Base-by-base conservation (phyloP, 2,797 vertebrate genomes). In the Trematomus bernacchii region DNA sequence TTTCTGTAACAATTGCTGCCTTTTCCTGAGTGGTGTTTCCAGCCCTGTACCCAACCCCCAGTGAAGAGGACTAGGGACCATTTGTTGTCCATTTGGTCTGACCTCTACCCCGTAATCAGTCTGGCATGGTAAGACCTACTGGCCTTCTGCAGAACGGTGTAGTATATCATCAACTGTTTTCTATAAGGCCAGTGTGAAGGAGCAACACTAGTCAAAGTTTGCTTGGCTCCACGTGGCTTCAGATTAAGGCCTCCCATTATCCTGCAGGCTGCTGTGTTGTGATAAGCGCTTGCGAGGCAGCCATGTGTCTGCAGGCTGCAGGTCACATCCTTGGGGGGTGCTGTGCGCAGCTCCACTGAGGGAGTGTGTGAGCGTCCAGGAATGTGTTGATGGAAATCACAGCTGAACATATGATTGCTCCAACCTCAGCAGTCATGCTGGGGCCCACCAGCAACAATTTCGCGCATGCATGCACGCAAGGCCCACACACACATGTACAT, bases 351-450 rank as follows among this genome's bases (percentile, higher is more conserved):
- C 89, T 92, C 89, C 88, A 23, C 87, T 88, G 91, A 89, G 90
- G 90, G 90, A 91, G 91, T 93, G 93, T 93, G 91, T 94, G 95
- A 95, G 94, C 90, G 92, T 91, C 93, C 92, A 94, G 94, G 95
- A 96, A 96, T 95, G 95, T 94, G 94, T 94, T 95, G 95, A 96
- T 96, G 94, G 94, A 95, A 96, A 95, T 94, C 91, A 92, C 95
- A 95, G 95, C 95, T 95, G 95, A 94, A 92, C 87, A 91, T 91
- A 92, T 93, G 92, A 95, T 95, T 95, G 93, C 94, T 95, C 92
- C 93, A 94, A 92, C 91, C 89, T 94, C 93, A 92, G 94, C 94
- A 94, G 93, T 95, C 94, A 93, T 92, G 91, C 92, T 94, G 94
- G 92, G 94, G 94, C 93, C 95, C 93, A 94, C 94, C 93, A 93